phyloP scores from a whole-genome alignment of 2,888 invertebrate species.

The Eupithecia centaureata region DNA sequence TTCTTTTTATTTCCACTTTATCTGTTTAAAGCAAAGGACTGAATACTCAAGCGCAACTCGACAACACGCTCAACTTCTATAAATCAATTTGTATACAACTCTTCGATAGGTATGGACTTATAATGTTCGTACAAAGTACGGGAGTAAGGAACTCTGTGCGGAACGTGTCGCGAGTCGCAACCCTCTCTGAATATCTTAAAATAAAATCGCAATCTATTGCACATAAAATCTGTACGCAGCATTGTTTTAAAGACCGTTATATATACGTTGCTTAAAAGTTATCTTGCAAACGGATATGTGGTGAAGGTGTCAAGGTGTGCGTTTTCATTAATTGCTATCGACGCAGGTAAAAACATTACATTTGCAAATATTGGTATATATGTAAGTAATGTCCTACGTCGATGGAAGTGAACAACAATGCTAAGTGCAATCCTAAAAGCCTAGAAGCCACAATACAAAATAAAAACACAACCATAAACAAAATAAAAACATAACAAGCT shows the following conservation, averaged over 20 bases:
- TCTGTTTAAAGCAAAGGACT: conserved; percentile 78
- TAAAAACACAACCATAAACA: not conserved
- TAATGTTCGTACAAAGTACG: conserved; percentile 58
- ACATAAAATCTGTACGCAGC: conserved; percentile 16
- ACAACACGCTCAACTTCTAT: conserved; percentile 80
- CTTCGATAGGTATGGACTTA: conserved; percentile 62
- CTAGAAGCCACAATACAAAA: not conserved
- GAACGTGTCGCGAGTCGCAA: conserved; percentile 71
- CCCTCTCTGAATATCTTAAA: conserved; percentile 66
- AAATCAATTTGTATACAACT: conserved; percentile 82
- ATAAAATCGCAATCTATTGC: conserved; percentile 52
- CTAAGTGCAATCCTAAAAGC: not conserved
- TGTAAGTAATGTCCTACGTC: not conserved
- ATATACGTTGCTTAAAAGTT: not conserved
- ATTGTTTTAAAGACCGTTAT: conserved; percentile 8
- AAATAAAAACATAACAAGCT: not conserved
- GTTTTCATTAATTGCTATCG: not conserved
- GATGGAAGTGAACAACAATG: not conserved
- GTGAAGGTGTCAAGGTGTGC: not conserved
- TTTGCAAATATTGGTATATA: not conserved
- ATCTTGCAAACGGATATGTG: not conserved
- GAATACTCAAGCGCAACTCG: conserved; percentile 81
- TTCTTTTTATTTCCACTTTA: conserved; percentile 82
- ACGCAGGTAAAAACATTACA: not conserved
- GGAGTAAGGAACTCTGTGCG: conserved; percentile 57